Conservation (phyloP, 1,140 invertebrate genomes). For the Rhizoglyphus robini region DNA sequence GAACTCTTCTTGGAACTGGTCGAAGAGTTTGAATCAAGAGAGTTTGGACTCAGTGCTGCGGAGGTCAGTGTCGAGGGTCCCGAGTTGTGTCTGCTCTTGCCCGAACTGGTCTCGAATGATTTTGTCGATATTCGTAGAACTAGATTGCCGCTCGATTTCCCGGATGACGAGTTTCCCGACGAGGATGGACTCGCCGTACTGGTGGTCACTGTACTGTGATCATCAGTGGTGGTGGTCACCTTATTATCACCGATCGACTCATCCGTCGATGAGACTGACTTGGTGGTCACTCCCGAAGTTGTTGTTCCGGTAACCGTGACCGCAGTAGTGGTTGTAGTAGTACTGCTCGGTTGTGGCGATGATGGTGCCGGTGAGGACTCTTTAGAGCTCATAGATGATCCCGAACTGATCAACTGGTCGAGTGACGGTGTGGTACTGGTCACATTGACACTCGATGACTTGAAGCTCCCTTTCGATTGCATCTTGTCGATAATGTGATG, state of each 20-base stretch:
- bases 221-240: neutral
- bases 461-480: conserved; percentile 4
- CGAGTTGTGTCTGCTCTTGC: neutral
- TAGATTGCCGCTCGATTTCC: conserved; percentile 5
- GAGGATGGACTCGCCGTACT: neutral
- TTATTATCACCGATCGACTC: neutral
- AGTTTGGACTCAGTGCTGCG: neutral
- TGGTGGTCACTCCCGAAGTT: neutral
- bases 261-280: neutral
- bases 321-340: neutral
- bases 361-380: neutral
- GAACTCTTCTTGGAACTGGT: neutral
- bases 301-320: neutral
- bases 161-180: no score
- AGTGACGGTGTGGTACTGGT: neutral
- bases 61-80: neutral
- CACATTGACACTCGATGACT: conserved; percentile 9
- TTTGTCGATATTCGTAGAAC: conserved; percentile 17
- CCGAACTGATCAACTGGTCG: neutral
- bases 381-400: neutral
- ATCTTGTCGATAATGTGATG: conserved; percentile 13
- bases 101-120: neutral
- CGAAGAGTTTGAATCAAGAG: neutral
- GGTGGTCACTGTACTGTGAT: neutral
- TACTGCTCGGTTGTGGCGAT: neutral